Evolutionary conservation across 2,797 vertebrate genomes (phyloP).

Genomic region (Sebastes aleutianus): DNA sequence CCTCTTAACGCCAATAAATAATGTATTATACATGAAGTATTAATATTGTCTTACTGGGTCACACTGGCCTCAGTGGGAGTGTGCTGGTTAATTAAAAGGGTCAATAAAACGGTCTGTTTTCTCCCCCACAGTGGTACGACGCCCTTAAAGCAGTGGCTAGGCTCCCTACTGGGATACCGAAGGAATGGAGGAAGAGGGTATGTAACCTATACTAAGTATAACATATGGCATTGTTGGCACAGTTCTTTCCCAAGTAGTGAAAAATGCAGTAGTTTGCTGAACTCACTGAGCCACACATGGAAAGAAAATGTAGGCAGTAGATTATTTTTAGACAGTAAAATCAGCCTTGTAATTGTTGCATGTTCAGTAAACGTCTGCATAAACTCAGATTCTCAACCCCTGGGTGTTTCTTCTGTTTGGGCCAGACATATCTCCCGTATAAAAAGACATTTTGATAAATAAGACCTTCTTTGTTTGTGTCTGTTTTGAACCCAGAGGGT

Average conservation of each 20-base stretch:
- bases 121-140: constrained; percentile 90
- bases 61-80: neutral
- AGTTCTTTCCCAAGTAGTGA: no score
- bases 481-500: neutral
- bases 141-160: constrained; percentile 96
- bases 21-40: neutral
- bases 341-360: neutral
- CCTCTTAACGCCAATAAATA: neutral
- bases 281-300: neutral
- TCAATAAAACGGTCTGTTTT: constrained; percentile 1
- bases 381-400: neutral
- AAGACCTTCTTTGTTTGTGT: neutral
- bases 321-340: neutral
- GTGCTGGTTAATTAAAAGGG: neutral
- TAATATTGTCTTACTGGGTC: neutral
- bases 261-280: neutral
- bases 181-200: constrained; percentile 97
- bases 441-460: neutral
- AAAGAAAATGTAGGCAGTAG: neutral
- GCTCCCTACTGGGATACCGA: constrained; percentile 95
- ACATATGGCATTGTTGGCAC: neutral
- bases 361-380: neutral
- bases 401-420: neutral
- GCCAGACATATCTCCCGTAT: neutral
- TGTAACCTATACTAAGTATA: neutral